Evolutionary conservation across 1,140 invertebrate genomes (phyloP).

Genomic region (Drosophila busckii): DNA sequence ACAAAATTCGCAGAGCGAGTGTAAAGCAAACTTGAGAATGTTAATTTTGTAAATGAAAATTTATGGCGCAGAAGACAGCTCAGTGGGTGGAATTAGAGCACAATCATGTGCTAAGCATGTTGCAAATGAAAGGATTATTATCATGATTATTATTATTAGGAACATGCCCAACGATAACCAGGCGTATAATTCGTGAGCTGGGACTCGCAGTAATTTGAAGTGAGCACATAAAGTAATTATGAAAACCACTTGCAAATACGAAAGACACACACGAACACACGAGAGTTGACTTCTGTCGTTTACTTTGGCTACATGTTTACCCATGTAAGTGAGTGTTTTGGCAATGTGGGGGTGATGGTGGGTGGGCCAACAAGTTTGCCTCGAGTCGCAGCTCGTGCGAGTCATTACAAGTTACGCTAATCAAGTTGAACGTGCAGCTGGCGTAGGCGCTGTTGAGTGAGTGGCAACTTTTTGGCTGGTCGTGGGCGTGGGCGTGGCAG

Average conservation of each 20-base stretch:
- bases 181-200: constrained; percentile 12
- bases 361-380: constrained; percentile 29
- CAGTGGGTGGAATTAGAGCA: constrained; percentile 29
- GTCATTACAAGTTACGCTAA: constrained; percentile 74
- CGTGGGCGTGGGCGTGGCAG: constrained; percentile 22
- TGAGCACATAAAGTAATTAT: constrained; percentile 69
- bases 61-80: too few species aligned
- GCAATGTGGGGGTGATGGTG: constrained; percentile 15
- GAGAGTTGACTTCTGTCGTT: too few species aligned
- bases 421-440: constrained; percentile 63
- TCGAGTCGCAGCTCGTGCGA: constrained; percentile 50
- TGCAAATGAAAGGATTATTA: too few species aligned
- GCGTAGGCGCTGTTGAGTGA: background rate
- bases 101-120: constrained; percentile 28
- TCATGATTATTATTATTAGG: too few species aligned
- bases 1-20: constrained; percentile 1
- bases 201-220: constrained; percentile 41
- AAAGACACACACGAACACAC: constrained; percentile 12
- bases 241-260: constrained; percentile 61
- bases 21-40: constrained; percentile 1
- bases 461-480: too few species aligned
- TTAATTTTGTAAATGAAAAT: too few species aligned
- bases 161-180: background rate
- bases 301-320: constrained; percentile 35
- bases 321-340: constrained; percentile 53